A percentile compares a stretch with the other conserved stretches of the same genome.
phyloP scores from a whole-genome alignment of 64 coral and sea anemone species.

The Porites australiensis region DNA sequence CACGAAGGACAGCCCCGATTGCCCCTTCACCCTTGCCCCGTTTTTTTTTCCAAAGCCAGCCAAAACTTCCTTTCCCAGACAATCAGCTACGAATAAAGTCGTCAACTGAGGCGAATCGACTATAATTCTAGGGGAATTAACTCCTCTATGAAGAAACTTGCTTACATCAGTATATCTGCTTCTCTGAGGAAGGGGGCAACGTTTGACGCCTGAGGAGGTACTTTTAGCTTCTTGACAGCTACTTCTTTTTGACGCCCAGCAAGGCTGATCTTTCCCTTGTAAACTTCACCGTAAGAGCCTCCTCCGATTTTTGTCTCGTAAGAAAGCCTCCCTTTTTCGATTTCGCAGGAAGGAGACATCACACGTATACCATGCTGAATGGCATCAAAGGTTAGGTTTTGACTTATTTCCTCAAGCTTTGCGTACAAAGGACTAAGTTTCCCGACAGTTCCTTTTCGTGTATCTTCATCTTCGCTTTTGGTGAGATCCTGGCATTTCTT shows the following conservation, averaged over 20 bases:
- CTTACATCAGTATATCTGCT: not conserved
- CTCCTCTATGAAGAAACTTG: not conserved
- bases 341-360: not conserved
- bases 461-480: not conserved
- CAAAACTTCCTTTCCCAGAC: too few relatives aligned
- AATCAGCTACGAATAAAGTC: too few relatives aligned
- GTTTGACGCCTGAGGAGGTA: not conserved
- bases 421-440: not conserved
- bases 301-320: not conserved
- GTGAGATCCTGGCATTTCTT: not conserved
- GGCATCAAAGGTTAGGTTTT: not conserved
- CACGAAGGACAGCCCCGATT: too few relatives aligned
- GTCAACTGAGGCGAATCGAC: too few relatives aligned
- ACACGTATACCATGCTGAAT: slow-evolving; percentile 7
- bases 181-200: not conserved
- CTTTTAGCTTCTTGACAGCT: not conserved
- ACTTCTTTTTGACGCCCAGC: not conserved
- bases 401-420: not conserved
- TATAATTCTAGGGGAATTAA: too few relatives aligned
- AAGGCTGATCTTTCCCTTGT: not conserved
- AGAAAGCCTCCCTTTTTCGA: not conserved
- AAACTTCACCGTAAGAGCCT: not conserved
- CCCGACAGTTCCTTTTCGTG: not conserved
- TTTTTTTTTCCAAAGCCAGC: too few relatives aligned
- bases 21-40: too few relatives aligned